phyloP scores from a whole-genome alignment of 1,140 invertebrate species.

The Brachionus sp. region DNA sequence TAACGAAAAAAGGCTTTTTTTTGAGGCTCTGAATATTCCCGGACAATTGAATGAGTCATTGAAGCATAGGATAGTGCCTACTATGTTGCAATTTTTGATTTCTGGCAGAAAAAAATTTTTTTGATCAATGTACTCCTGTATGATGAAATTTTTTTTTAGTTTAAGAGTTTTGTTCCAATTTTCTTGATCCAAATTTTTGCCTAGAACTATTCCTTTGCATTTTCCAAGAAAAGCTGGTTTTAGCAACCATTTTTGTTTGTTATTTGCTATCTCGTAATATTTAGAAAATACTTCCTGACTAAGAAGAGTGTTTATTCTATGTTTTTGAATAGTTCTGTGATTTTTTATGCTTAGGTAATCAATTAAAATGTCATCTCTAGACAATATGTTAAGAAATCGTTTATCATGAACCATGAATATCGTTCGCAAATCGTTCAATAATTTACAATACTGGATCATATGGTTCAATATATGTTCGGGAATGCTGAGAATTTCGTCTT shows the following conservation, averaged over 20 bases:
- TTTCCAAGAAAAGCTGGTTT: constrained; percentile 33
- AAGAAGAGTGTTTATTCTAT: neutral
- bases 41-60: constrained; percentile 35
- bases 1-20: neutral
- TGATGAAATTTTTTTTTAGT: neutral
- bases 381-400: constrained; percentile 20
- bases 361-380: constrained; percentile 8
- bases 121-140: constrained; percentile 30
- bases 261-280: neutral
- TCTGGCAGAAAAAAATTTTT: neutral
- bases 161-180: neutral
- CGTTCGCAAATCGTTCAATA: constrained; percentile 41
- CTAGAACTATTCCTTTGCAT: neutral
- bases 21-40: neutral
- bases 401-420: constrained; percentile 44
- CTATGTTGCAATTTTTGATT: neutral
- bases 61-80: constrained; percentile 1
- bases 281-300: neutral
- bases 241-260: neutral
- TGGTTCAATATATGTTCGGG: neutral
- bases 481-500: constrained; percentile 18
- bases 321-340: neutral
- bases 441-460: neutral
- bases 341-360: neutral
- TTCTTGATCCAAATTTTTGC: neutral